phyloP scores from a whole-genome alignment of 2,113 vertebrate species.

The Tylochromis polylepis region DNA sequence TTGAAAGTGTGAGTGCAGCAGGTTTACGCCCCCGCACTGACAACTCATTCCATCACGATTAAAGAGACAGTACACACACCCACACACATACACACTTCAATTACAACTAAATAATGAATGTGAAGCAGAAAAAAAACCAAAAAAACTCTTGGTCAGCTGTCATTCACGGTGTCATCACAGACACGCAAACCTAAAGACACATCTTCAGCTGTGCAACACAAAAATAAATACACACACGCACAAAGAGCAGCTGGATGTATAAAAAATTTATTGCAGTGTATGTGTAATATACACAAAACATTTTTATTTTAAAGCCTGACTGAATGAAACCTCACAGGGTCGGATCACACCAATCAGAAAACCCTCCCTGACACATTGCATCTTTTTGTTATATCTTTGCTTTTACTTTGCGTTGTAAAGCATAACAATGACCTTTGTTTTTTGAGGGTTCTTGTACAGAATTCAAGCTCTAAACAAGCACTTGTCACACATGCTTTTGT shows the following conservation, averaged over 20 bases:
- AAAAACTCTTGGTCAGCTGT: not conserved
- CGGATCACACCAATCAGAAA: not conserved
- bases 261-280: not conserved
- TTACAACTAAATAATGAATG: constrained; percentile 16
- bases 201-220: not conserved
- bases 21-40: not conserved
- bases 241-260: not conserved
- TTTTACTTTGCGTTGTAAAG: not conserved
- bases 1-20: not conserved
- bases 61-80: not conserved
- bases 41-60: not conserved
- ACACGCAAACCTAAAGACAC: not conserved
- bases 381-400: not conserved
- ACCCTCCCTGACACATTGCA: not conserved
- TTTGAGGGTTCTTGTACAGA: not conserved
- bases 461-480: not conserved
- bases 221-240: not conserved
- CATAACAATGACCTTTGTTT: not conserved
- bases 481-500: not conserved
- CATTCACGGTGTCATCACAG: not conserved
- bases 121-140: not conserved
- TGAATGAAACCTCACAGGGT: not conserved
- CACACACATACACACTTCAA: not conserved
- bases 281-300: rapidly evolving
- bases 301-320: not conserved